Percentiles rank a stretch among this genome's conserved stretches.
phyloP scores from a whole-genome alignment of 2,797 vertebrate species.

The Benthosema pterotum region DNA sequence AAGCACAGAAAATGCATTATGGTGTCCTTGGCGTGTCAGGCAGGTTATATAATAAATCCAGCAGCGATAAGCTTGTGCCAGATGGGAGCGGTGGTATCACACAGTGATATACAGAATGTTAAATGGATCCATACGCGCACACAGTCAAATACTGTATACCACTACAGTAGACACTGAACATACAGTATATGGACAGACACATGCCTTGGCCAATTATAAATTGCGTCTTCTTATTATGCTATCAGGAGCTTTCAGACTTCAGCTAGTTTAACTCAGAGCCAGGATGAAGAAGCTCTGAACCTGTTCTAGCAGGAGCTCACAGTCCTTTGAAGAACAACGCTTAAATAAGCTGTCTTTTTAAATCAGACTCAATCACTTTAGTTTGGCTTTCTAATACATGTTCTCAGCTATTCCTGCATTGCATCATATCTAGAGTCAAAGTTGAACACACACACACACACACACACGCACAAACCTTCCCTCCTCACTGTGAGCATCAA shows the following conservation, averaged over 20 bases:
- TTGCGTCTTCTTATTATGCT: not conserved
- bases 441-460: not conserved
- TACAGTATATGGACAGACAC: not conserved
- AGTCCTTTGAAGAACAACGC: slow-evolving; percentile 51
- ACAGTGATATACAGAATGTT: no score
- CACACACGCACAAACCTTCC: not conserved
- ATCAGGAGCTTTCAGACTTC: slow-evolving; percentile 24
- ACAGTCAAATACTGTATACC: not conserved
- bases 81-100: no score
- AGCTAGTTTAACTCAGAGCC: slow-evolving; percentile 1
- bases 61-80: no score
- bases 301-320: slow-evolving; percentile 63
- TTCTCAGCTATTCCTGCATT: no score
- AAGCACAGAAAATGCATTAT: no score
- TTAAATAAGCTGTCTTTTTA: slow-evolving; percentile 56
- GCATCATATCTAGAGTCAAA: no score
- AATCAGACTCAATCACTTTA: slow-evolving; percentile 36
- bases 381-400: no score
- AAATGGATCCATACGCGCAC: no score
- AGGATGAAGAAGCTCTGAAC: slow-evolving; percentile 63
- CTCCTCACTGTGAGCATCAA: no score
- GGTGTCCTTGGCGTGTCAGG: no score
- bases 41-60: no score
- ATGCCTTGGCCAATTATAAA: not conserved
- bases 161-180: not conserved